phyloP scores from a whole-genome alignment of 2,797 vertebrate species.

The Orestias chungarensis region DNA sequence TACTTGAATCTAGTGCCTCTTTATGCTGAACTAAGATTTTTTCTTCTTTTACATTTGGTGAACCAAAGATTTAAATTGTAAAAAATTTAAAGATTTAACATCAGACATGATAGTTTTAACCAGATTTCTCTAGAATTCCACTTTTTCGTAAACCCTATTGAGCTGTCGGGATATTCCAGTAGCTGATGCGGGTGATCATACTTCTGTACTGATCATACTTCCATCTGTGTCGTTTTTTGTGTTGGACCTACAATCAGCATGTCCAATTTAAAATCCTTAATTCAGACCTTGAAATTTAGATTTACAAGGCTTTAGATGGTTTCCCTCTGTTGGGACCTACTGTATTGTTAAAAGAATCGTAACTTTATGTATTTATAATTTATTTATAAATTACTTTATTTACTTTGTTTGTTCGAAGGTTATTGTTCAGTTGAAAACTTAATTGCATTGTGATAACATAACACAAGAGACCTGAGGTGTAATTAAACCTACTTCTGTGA shows the following conservation, averaged over 20 bases:
- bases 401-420: too few species aligned
- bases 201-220: too few species aligned
- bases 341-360: not conserved
- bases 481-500: too few species aligned
- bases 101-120: not conserved
- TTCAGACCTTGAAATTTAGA: not conserved
- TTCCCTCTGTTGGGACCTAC: not conserved
- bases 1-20: not conserved
- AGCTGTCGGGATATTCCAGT: not conserved
- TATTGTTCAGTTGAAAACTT: too few species aligned
- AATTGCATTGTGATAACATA: too few species aligned
- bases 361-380: too few species aligned
- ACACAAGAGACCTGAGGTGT: too few species aligned
- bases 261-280: not conserved
- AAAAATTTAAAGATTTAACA: not conserved
- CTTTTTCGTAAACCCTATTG: not conserved
- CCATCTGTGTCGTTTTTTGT: too few species aligned
- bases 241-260: not conserved
- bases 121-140: not conserved
- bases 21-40: not conserved
- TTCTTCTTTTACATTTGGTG: not conserved
- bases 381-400: too few species aligned
- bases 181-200: too few species aligned
- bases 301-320: not conserved
- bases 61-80: not conserved